Base-by-base conservation (phyloP, 2,797 vertebrate genomes). In the Paguma larvata region DNA sequence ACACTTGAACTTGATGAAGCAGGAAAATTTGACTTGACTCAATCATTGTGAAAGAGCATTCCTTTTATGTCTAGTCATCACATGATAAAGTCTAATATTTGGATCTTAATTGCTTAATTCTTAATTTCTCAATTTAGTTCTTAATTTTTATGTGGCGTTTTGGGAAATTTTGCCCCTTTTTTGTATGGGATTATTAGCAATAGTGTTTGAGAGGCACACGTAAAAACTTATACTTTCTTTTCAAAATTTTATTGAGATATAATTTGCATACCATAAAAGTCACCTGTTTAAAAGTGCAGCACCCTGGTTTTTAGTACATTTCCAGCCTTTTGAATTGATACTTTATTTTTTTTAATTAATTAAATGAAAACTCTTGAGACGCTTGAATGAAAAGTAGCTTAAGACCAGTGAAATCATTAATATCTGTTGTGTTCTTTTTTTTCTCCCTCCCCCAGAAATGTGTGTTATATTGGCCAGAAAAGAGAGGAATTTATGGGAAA, bases 401-500 rank as follows among this genome's bases (percentile, higher is more conserved):
- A 62, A 87, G 15, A 56, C 44, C 63, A 25, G 84, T 73, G 59
- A 91, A 83, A 53, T n/a, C 41, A 46, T 67, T 91, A 63, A 78
- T 82, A 30, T 59, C 56, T 78, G 1, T 19, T 79, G 0, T 91
- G 44, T 96, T 95, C 16, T 95, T 92, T 46, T 46, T 41, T 87
- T 79, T 86, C 82, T 38, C 97, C 41, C 48, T 97, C 25, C 93
- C 96, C 79, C 97, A 99, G 99, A 99, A 99, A 98, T 99, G 99
- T 68, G 99, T 99, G 11, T 99, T 99, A 23, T 99, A 99, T 96
- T 99, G 99, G 99, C 99, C 99, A 5, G 99, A 99, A 98, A 99
- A 99, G 97, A 99, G 99, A 93, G 99, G 99, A 1, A 99, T 99
- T 98, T 99, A 99, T 12, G 99, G 99, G 84, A 99, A 99, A 97